A percentile compares a stretch with the other conserved stretches of the same genome.
These are phyloP conservation scores for Gandaritis pyraliata DNA, from an alignment of 2,888 invertebrate species.

Conservation along the genomic window DNA sequence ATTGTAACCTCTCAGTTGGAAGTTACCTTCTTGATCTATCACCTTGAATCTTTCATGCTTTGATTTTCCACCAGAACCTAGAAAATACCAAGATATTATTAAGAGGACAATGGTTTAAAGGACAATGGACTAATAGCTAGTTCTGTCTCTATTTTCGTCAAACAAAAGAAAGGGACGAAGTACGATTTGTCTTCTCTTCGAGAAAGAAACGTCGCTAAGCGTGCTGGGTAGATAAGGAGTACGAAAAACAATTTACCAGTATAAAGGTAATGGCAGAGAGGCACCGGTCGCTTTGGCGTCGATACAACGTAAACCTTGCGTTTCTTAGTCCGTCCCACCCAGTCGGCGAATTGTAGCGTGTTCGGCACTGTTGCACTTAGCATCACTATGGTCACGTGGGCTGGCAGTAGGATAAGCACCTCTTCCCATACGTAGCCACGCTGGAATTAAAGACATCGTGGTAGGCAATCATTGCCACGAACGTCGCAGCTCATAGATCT, in stretches of 20 bases:
- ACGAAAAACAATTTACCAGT: conserved; percentile 80
- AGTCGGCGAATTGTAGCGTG: conserved; percentile 96
- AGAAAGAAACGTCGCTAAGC: background rate
- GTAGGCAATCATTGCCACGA: no score
- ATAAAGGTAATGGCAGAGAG: conserved; percentile 96
- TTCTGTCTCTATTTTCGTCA: no score
- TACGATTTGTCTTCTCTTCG: no score
- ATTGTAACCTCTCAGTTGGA: conserved; percentile 87
- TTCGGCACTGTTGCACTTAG: conserved; percentile 99
- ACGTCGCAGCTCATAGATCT: no score
- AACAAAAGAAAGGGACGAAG: no score
- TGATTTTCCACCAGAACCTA: conserved; percentile 88
- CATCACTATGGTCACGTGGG: conserved; percentile 98
- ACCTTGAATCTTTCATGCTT: conserved; percentile 91
- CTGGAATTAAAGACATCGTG: conserved; percentile 62
- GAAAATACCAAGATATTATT: conserved; percentile 6
- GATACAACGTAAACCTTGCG: conserved; percentile 96
- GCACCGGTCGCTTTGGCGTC: conserved; percentile 96
- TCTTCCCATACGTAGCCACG: conserved; percentile 99
- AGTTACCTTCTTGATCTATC: conserved; percentile 90
- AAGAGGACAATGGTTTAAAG: background rate
- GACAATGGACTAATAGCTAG: no score
- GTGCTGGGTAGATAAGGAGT: background rate
- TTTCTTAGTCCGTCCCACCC: conserved; percentile 94
- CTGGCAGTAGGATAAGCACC: conserved; percentile 96